Conservation (phyloP, 2,113 vertebrate genomes). For the Colius striatus region DNA sequence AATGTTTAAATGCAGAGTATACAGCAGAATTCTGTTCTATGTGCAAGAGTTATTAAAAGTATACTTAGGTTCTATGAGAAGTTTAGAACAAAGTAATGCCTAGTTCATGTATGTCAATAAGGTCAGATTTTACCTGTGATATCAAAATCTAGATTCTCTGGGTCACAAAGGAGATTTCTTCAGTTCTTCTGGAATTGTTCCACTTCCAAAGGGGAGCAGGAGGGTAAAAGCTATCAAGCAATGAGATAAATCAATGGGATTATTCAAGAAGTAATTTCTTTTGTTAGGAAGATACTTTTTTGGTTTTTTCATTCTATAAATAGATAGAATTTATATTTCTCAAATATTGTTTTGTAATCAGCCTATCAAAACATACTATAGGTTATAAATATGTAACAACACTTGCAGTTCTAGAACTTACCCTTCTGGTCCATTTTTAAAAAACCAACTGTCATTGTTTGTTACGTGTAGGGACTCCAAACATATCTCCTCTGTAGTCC, state of each 20-base stretch:
- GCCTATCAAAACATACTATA: neutral
- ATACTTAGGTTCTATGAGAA: neutral
- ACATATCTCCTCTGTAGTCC: neutral
- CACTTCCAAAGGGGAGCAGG: neutral
- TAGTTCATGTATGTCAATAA: neutral
- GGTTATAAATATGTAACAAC: neutral
- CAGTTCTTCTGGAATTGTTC: neutral
- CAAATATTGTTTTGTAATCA: neutral
- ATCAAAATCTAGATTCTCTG: neutral
- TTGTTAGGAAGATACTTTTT: neutral
- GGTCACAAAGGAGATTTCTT: neutral
- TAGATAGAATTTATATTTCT: neutral
- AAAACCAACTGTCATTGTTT: neutral
- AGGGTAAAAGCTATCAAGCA: neutral
- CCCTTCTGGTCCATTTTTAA: neutral
- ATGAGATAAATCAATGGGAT: neutral
- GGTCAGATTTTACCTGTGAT: neutral
- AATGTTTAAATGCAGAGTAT: neutral
- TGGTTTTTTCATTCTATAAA: neutral
- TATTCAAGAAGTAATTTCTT: neutral
- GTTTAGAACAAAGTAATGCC: neutral
- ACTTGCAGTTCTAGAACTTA: neutral
- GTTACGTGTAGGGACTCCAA: neutral
- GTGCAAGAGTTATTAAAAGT: neutral
- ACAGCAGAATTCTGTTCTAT: neutral